Conservation (phyloP, 2,113 vertebrate genomes). For the Fregata magnificens region DNA sequence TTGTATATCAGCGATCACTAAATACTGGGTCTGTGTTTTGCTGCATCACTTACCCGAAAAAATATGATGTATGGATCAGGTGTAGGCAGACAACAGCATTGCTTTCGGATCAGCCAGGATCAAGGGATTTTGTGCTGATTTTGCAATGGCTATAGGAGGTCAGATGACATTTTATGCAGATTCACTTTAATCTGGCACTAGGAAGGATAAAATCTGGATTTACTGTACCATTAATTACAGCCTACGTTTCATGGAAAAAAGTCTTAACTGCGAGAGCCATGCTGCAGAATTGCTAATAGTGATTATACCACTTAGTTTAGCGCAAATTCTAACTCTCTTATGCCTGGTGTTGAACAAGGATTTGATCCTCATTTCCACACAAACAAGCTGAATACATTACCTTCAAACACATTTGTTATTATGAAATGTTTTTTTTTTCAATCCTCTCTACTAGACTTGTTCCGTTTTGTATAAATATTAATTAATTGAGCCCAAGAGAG, state of each 20-base stretch:
- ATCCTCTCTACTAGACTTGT: background rate
- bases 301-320: background rate
- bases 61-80: background rate
- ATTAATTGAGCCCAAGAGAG: background rate
- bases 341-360: background rate
- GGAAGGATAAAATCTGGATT: background rate
- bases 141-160: background rate
- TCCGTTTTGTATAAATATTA: background rate
- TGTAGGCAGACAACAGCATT: background rate
- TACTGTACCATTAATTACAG: background rate
- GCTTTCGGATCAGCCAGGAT: background rate
- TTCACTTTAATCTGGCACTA: background rate
- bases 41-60: background rate
- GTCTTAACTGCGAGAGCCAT: background rate
- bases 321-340: background rate
- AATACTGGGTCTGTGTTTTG: background rate
- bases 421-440: background rate
- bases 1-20: background rate
- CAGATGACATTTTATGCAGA: background rate
- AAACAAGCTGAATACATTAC: background rate
- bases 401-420: background rate
- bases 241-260: background rate
- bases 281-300: background rate
- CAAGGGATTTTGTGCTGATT: background rate
- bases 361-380: background rate